phyloP scores from a whole-genome alignment of 2,888 invertebrate species.

The Monochamus alternatus region DNA sequence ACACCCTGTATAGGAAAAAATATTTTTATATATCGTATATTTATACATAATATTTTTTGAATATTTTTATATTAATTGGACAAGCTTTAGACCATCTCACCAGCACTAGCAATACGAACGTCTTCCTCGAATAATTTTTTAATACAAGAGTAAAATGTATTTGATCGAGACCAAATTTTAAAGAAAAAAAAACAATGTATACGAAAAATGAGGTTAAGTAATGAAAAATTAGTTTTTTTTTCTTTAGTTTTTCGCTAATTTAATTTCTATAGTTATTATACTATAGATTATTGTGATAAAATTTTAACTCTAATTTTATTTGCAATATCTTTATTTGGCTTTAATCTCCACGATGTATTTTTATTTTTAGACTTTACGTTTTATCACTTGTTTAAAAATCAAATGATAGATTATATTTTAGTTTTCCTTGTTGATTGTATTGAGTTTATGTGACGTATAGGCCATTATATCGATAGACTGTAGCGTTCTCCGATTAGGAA shows the following conservation, averaged over 20 bases:
- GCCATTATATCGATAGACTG: constrained; percentile 41
- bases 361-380: constrained; percentile 17
- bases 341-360: constrained; percentile 35
- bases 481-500: constrained; percentile 35
- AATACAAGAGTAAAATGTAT: too few species aligned
- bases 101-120: constrained; percentile 6
- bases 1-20: too few species aligned
- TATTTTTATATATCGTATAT: too few species aligned
- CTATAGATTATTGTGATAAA: constrained; percentile 36
- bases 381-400: constrained; percentile 19
- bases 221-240: not conserved
- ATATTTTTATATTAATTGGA: not conserved
- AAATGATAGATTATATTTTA: constrained; percentile 34
- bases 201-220: too few species aligned
- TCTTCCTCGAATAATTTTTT: constrained; percentile 19
- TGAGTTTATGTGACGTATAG: constrained; percentile 38
- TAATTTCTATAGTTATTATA: not conserved
- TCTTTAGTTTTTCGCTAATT: not conserved
- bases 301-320: constrained; percentile 30
- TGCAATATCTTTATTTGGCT: constrained; percentile 44
- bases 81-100: not conserved
- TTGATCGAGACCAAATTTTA: too few species aligned
- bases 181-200: too few species aligned
- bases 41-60: too few species aligned
- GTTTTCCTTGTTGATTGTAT: constrained; percentile 37